Evolutionary conservation across 2,113 vertebrate genomes (phyloP).

Genomic region (Alligator mississippiensis): DNA sequence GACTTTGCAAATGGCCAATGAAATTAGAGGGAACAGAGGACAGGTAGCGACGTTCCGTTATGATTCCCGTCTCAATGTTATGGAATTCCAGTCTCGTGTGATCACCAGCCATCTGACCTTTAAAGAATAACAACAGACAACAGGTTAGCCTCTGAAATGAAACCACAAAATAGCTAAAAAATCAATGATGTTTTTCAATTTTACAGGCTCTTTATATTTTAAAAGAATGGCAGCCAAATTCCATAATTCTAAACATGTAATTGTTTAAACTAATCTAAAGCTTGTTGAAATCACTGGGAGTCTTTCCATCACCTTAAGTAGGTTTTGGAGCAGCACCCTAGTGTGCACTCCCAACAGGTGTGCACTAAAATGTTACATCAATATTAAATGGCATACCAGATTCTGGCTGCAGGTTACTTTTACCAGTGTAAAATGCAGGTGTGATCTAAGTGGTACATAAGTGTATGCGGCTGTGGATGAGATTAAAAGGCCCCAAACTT

Average conservation of each 20-base stretch:
- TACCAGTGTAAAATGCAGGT: background rate
- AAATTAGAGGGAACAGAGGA: slow-evolving; percentile 96
- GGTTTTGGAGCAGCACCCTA: background rate
- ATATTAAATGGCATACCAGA: background rate
- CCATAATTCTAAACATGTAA: background rate
- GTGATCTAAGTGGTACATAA: background rate
- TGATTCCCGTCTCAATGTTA: slow-evolving; percentile 98
- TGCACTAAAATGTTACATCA: background rate
- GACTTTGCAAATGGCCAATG: slow-evolving; percentile 97
- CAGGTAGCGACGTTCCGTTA: slow-evolving; percentile 94
- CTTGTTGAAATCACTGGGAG: background rate
- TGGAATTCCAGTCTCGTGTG: slow-evolving; percentile 98
- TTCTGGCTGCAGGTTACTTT: background rate
- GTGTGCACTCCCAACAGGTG: background rate
- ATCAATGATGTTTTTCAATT: background rate
- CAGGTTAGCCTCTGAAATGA: slow-evolving; percentile 20
- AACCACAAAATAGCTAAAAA: background rate
- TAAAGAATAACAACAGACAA: slow-evolving; percentile 53
- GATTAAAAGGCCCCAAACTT: background rate
- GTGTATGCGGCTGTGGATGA: background rate
- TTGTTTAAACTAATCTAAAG: background rate
- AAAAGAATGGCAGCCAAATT: background rate
- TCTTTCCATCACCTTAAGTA: background rate
- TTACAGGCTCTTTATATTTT: background rate
- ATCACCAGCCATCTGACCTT: slow-evolving; percentile 98